phyloP scores from a whole-genome alignment of 2,797 vertebrate species.

The Lepus townsendii region DNA sequence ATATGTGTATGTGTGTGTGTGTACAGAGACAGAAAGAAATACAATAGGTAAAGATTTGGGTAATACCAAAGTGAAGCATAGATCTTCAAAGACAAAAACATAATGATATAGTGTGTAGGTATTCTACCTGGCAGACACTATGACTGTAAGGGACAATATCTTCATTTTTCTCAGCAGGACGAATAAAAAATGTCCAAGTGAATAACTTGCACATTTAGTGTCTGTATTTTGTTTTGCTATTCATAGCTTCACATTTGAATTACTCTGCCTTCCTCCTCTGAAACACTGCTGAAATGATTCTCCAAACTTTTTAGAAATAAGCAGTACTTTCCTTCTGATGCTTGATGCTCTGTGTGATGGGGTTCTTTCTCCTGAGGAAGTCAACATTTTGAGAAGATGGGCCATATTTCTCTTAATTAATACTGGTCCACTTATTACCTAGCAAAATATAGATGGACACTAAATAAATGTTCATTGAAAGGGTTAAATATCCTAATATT shows the following conservation, averaged over 20 bases:
- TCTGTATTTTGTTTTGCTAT: not conserved
- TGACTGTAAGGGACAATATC: not conserved
- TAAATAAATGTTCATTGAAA: not conserved
- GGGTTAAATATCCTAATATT: not conserved
- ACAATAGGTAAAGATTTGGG: not conserved
- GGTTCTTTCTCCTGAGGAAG: not conserved
- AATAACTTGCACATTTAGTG: not conserved
- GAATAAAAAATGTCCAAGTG: not conserved
- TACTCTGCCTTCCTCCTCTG: not conserved
- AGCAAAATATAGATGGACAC: not conserved
- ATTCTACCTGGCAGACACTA: not conserved
- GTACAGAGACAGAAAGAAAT: not conserved
- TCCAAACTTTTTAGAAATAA: not conserved
- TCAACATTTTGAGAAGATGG: not conserved
- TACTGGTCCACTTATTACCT: not conserved
- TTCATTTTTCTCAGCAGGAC: not conserved
- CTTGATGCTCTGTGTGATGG: not conserved
- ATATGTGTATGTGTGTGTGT: too few species aligned
- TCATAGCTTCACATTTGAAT: not conserved
- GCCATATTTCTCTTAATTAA: not conserved
- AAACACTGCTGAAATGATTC: not conserved
- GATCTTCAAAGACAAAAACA: not conserved
- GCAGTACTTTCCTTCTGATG: not conserved
- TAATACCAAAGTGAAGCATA: not conserved
- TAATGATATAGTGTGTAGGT: rapidly evolving